Base-by-base conservation (phyloP, 2,888 invertebrate genomes). In the Portevinia maculata region DNA sequence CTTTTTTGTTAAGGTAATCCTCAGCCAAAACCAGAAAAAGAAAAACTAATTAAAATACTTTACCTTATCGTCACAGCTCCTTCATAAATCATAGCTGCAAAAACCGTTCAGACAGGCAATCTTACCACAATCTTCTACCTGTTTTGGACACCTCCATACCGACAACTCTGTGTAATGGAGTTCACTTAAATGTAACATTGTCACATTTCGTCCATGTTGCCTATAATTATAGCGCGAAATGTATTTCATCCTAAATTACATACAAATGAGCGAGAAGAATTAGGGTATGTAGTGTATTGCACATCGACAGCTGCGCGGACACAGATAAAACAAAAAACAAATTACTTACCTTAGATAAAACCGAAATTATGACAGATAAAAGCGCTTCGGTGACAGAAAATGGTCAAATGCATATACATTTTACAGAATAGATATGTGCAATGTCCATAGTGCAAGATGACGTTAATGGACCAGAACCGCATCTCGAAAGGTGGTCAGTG, bases 181-280 rank as follows among this genome's bases (percentile, higher is more conserved):
- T 59, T 67, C 67, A 60, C 53, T 75, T 46, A 21, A 59, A 60
- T 52, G 59, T 67, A 32, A 50, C 70, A 57, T 59, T 65, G 64
- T 71, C 59, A 37, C 69, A 57, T 48, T 57, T 57, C 46, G 17
- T 28, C 8, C 28, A 55, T 13, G 37, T 57, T 69, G 69, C 46
- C 69, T 79, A n/a, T n/a, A 65, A 79, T 71, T 71, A 79, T 79
- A 71, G 78, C 34, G 52, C 65, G 44, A 79, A 79, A 64, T 79
- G 71, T 79, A 59, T 60, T 65, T 30, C 50, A 65, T 24, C 78
- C 71, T 65, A 65, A 79, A 71, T 65, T 71, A 71, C 71, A 71
- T 60, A 79, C 78, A 79, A 79, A 79, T 65, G 28, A 64, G 28
- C 41, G 50, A 41, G 41, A 44, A 55, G 30, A 46, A 67, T 41